Evolutionary conservation across 2,888 invertebrate genomes (phyloP).

Genomic region (Carabus problematicus): DNA sequence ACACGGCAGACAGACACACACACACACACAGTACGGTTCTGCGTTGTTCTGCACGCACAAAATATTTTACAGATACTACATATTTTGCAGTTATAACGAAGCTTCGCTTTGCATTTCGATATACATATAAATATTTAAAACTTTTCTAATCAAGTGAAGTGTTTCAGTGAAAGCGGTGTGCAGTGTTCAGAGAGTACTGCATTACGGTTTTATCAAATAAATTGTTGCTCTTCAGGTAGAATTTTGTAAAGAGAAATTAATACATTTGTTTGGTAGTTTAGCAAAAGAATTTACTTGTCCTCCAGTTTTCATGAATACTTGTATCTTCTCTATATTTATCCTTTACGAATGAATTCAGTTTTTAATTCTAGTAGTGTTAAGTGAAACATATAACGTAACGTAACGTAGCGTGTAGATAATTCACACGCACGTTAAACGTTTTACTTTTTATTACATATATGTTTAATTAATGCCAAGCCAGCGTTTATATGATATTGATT

Average conservation of each 20-base stretch:
- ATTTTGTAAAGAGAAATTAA: neutral
- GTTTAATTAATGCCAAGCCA: slow-evolving; percentile 1
- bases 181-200: slow-evolving; percentile 25
- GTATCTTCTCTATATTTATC: slow-evolving; percentile 5
- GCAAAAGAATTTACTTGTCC: slow-evolving; percentile 32
- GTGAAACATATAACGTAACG: slow-evolving; percentile 5
- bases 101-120: slow-evolving; percentile 42
- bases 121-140: slow-evolving; percentile 15
- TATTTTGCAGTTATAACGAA: slow-evolving; percentile 40
- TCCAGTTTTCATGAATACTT: slow-evolving; percentile 21
- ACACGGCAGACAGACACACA: slow-evolving; percentile 34
- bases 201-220: slow-evolving; percentile 19
- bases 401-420: slow-evolving; percentile 18
- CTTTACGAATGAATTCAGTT: too few species aligned
- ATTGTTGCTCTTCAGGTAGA: slow-evolving; percentile 18
- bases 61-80: slow-evolving; percentile 36
- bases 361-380: slow-evolving; percentile 13
- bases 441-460: slow-evolving; percentile 5
- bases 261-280: slow-evolving; percentile 27
- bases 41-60: slow-evolving; percentile 32
- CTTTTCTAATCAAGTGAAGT: slow-evolving; percentile 41
- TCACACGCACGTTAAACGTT: neutral
- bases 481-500: slow-evolving; percentile 18
- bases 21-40: neutral
- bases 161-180: slow-evolving; percentile 24